Evolutionary conservation across 1,140 invertebrate species (phyloP).

Genomic region (Octopus bimaculoides): DNA sequence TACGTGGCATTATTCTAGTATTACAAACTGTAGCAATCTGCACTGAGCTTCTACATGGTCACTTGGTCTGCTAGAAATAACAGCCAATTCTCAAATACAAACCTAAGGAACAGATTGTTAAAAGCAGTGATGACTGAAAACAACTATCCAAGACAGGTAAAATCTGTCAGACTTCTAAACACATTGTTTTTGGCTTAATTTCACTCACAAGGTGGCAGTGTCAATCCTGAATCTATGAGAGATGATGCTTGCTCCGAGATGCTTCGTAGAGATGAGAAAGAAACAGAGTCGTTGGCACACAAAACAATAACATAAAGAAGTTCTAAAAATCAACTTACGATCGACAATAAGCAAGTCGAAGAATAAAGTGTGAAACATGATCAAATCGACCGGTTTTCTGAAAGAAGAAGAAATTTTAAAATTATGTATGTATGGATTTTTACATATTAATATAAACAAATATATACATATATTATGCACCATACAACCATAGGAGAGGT

Average conservation of each 20-base stretch:
- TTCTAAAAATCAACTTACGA: constrained; percentile 47
- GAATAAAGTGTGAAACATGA: constrained; percentile 89
- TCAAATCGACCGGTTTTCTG: constrained; percentile 68
- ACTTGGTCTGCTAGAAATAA: too few species aligned
- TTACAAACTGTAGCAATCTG: too few species aligned
- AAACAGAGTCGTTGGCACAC: background rate
- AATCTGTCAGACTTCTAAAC: too few species aligned
- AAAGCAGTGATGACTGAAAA: too few species aligned
- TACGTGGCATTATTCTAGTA: too few species aligned
- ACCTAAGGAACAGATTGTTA: too few species aligned
- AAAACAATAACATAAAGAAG: background rate
- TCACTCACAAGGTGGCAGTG: background rate
- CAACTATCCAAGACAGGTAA: too few species aligned
- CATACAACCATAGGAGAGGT: background rate
- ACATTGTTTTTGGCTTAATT: background rate
- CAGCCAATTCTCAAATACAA: too few species aligned
- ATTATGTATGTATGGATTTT: background rate
- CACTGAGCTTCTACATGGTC: too few species aligned
- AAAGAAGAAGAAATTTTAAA: background rate
- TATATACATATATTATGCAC: background rate
- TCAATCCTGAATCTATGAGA: background rate
- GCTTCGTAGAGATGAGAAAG: background rate
- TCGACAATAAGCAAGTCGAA: constrained; percentile 84
- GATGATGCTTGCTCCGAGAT: background rate
- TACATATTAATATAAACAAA: background rate